These are phyloP conservation scores for Dendrocincla fuliginosa DNA, from an alignment of 2,797 vertebrate species.

Conservation along the genomic window DNA sequence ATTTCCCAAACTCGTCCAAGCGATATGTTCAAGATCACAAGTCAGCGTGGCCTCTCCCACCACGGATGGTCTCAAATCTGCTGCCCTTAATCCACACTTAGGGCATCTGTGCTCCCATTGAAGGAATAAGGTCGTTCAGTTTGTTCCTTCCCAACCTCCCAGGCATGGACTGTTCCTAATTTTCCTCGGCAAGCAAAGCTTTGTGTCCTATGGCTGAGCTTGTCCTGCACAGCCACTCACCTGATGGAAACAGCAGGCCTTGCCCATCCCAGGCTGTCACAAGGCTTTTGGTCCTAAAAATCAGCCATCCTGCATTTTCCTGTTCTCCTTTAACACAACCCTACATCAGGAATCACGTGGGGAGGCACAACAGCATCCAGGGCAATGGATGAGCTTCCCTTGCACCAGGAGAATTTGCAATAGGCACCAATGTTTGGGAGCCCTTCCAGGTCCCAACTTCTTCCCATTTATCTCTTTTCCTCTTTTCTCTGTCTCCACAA, in stretches of 20 bases:
- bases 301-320: background rate
- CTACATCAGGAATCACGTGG: background rate
- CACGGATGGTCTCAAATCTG: background rate
- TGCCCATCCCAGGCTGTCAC: background rate
- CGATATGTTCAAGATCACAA: background rate
- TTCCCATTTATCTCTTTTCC: background rate
- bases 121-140: background rate
- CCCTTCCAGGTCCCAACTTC: background rate
- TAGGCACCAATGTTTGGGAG: no score
- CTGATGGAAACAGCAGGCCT: background rate
- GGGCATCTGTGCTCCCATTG: background rate
- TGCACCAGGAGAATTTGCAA: background rate
- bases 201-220: background rate
- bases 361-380: background rate
- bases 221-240: background rate
- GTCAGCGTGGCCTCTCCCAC: background rate
- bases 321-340: background rate
- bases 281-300: background rate
- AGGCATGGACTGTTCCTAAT: background rate
- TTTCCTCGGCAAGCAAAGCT: background rate
- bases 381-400: background rate
- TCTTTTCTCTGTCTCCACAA: background rate
- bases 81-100: background rate
- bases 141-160: background rate
- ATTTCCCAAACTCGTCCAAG: background rate